Percentiles rank a stretch among this genome's conserved stretches.
phyloP scores from a whole-genome alignment of 2,113 vertebrate genomes.

The Cololabis saira region DNA sequence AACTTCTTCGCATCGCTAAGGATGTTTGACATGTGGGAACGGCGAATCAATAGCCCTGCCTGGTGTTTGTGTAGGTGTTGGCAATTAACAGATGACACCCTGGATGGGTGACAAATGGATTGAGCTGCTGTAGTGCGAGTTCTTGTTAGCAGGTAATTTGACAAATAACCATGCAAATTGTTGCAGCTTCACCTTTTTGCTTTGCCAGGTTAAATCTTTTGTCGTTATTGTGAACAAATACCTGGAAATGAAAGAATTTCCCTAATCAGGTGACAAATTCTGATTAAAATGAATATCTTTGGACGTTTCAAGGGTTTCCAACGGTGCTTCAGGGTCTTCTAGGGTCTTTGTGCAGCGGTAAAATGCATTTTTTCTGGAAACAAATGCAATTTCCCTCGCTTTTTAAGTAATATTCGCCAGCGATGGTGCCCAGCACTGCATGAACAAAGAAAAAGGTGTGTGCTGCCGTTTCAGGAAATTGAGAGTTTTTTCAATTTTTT shows the following conservation, averaged over 20 bases:
- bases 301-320: background rate
- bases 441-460: background rate
- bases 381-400: conserved; percentile 1
- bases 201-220: conserved; percentile 15
- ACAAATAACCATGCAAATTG: conserved; percentile 44
- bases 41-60: conserved; percentile 58
- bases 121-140: conserved; percentile 28
- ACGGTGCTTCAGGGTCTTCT: background rate
- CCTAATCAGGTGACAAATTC: background rate
- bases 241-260: background rate
- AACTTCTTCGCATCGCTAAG: conserved; percentile 43
- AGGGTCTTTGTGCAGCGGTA: background rate
- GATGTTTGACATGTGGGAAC: conserved; percentile 53
- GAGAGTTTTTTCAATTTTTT: background rate
- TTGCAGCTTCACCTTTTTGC: conserved; percentile 24
- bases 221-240: background rate
- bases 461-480: conserved; percentile 10
- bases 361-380: conserved; percentile 7
- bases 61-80: conserved; percentile 42
- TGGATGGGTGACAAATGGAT: conserved; percentile 51
- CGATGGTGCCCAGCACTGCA: background rate
- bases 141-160: conserved; percentile 50
- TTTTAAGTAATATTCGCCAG: conserved; percentile 4
- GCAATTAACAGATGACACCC: conserved; percentile 63
- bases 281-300: background rate